phyloP scores from a whole-genome alignment of 2,113 vertebrate genomes.

The Thunnus maccoyii region DNA sequence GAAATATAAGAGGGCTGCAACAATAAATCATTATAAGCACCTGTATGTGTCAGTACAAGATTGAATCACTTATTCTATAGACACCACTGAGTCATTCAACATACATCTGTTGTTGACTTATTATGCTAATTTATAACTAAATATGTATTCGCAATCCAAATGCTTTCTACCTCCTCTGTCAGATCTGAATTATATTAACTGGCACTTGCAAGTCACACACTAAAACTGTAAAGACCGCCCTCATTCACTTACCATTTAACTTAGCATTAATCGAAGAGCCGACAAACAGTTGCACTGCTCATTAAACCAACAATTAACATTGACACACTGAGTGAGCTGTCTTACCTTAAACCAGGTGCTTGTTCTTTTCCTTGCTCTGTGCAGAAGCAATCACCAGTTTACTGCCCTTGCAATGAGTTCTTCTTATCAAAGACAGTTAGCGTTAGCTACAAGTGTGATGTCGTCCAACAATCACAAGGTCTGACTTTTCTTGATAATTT shows the following conservation, averaged over 20 bases:
- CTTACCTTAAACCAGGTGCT: background rate
- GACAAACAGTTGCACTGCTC: background rate
- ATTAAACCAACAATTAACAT: conserved; percentile 31
- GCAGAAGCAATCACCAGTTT: background rate
- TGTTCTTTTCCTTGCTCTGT: background rate
- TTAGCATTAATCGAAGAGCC: background rate
- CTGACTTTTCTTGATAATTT: no score
- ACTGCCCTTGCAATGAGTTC: background rate
- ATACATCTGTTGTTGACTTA: background rate
- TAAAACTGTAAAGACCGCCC: background rate
- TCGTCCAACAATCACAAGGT: background rate
- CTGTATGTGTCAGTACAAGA: background rate
- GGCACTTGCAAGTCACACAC: background rate
- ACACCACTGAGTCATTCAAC: background rate
- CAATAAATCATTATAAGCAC: conserved; percentile 18
- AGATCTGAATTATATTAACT: background rate
- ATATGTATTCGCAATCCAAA: background rate
- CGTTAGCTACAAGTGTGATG: background rate
- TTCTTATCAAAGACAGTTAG: background rate
- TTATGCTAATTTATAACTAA: background rate
- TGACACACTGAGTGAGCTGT: background rate
- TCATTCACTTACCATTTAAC: conserved; percentile 2
- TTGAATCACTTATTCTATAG: background rate
- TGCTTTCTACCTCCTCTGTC: background rate
- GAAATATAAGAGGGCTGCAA: background rate